A percentile compares a stretch with the other conserved stretches of the same genome.
Conservation (phyloP, 2,888 invertebrate species). For the Mylabris sibirica region DNA sequence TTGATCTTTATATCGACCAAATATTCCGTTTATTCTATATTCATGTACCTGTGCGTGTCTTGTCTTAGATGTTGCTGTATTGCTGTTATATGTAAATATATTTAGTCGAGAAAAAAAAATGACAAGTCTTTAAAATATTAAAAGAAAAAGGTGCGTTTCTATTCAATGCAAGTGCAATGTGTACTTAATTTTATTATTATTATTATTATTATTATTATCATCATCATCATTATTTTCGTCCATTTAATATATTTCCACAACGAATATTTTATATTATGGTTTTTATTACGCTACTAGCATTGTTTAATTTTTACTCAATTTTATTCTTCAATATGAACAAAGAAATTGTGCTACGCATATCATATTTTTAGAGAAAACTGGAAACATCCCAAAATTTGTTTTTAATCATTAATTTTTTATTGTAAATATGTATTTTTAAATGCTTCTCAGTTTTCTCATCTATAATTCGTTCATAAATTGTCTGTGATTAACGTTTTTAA, state of each 20-base stretch:
- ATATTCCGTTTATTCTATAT: slow-evolving; percentile 47
- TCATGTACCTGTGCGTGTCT: slow-evolving; percentile 56
- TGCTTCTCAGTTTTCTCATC: slow-evolving; percentile 31
- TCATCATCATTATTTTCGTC: not conserved
- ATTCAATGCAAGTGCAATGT: slow-evolving; percentile 40
- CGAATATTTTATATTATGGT: slow-evolving; percentile 30
- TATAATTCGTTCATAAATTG: slow-evolving; percentile 42
- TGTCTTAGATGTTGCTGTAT: slow-evolving; percentile 50
- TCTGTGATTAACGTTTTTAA: slow-evolving; percentile 49
- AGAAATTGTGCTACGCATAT: slow-evolving; percentile 26
- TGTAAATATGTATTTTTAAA: slow-evolving; percentile 2
- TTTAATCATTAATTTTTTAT: not conserved
- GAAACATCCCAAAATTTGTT: not conserved
- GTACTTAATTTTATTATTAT: slow-evolving; percentile 37
- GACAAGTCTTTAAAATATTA: slow-evolving; percentile 26
- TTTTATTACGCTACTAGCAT: slow-evolving; percentile 9
- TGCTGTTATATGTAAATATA: slow-evolving; percentile 52
- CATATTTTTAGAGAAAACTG: slow-evolving; percentile 26
- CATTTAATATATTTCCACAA: slow-evolving; percentile 30
- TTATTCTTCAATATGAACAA: not conserved
- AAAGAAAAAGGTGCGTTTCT: slow-evolving; percentile 28
- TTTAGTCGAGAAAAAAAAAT: slow-evolving; percentile 32
- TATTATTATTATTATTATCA: slow-evolving; percentile 16
- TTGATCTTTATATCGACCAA: slow-evolving; percentile 28
- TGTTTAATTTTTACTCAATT: slow-evolving; percentile 23